phyloP scores from a whole-genome alignment of 2,888 invertebrate species.

The Sicus ferrugineus region DNA sequence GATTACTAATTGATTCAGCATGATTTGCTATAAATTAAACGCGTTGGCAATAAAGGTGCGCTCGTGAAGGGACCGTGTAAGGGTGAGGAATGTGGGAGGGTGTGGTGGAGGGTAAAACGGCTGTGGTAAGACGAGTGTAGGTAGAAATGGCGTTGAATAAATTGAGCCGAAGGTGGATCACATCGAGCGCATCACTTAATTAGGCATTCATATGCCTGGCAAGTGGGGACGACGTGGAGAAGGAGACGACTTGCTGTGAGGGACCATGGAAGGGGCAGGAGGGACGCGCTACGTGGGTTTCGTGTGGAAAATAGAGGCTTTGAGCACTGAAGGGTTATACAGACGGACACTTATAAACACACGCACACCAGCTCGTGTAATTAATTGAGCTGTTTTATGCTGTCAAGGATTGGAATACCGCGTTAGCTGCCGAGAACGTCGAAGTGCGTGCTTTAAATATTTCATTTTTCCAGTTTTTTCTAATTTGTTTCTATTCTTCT shows the following conservation, averaged over 20 bases:
- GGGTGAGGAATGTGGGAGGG: neutral
- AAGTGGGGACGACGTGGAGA: no score
- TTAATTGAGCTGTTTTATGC: constrained; percentile 31
- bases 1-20: constrained; percentile 49
- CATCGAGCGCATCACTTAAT: constrained; percentile 29
- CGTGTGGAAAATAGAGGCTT: neutral
- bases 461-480: neutral
- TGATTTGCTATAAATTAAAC: constrained; percentile 46
- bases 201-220: constrained; percentile 27
- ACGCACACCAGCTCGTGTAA: no score
- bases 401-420: constrained; percentile 6
- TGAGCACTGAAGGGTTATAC: neutral
- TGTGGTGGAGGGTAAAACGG: neutral
- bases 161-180: neutral
- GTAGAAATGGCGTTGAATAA: constrained; percentile 7
- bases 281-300: neutral
- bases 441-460: neutral
- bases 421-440: neutral
- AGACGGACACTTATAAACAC: neutral
- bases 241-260: no score
- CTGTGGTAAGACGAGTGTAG: neutral
- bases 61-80: no score
- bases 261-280: neutral
- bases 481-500: neutral
- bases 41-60: constrained; percentile 1